Evolutionary conservation across 2,888 invertebrate species (phyloP).

Genomic region (Drosophila fungiperda): DNA sequence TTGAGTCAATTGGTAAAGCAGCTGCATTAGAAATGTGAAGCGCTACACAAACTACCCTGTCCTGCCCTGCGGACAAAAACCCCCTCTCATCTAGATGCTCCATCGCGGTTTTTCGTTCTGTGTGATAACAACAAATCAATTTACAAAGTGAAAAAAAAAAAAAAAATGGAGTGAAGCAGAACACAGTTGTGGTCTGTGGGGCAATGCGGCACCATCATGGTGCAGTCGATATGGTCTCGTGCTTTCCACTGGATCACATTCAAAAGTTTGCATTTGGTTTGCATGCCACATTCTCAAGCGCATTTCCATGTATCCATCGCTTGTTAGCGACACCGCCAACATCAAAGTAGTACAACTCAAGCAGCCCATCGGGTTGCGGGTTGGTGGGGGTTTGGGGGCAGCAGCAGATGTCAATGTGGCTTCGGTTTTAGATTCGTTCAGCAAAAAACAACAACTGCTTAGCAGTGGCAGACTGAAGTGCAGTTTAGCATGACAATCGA

Average conservation of each 20-base stretch:
- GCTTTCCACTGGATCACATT: constrained; percentile 35
- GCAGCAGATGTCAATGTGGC: constrained; percentile 61
- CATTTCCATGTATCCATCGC: constrained; percentile 74
- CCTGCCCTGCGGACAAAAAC: not conserved
- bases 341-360: constrained; percentile 38
- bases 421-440: constrained; percentile 1
- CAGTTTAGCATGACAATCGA: constrained; percentile 67
- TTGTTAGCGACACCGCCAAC: constrained; percentile 72
- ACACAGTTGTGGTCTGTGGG: constrained; percentile 54
- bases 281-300: constrained; percentile 77
- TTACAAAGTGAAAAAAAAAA: constrained; percentile 46
- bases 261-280: constrained; percentile 75
- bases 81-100: not conserved
- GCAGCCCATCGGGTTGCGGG: not conserved
- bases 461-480: constrained; percentile 36
- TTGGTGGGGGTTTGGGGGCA: constrained; percentile 7
- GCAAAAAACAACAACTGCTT: constrained; percentile 12
- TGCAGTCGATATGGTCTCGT: constrained; percentile 18
- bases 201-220: constrained; percentile 47
- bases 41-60: constrained; percentile 24
- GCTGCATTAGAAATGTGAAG: constrained; percentile 75
- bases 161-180: constrained; percentile 16
- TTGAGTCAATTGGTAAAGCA: constrained; percentile 75
- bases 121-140: constrained; percentile 81
- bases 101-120: constrained; percentile 10